Conservation (phyloP, 1,140 invertebrate genomes). For the Ceratina calcarata region DNA sequence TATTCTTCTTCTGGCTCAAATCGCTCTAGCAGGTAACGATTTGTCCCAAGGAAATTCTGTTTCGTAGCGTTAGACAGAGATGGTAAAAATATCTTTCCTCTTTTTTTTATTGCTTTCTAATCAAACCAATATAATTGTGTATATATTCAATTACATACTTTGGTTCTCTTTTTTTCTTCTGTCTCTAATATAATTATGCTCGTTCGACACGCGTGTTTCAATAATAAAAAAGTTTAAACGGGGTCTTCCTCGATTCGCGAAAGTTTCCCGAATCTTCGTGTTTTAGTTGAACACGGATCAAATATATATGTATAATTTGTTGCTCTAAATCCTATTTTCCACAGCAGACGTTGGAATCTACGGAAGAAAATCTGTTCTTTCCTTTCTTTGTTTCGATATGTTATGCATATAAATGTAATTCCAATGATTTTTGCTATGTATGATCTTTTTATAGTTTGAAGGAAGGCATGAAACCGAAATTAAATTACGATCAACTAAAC, state of each 20-base stretch:
- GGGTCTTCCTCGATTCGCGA: conserved; percentile 25
- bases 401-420: conserved; percentile 57
- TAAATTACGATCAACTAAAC: conserved; percentile 27
- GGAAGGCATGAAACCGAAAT: conserved; percentile 63
- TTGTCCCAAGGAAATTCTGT: conserved; percentile 29
- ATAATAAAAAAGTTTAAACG: conserved; percentile 43
- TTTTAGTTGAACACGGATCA: conserved; percentile 50
- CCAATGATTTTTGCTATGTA: conserved; percentile 35
- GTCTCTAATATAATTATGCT: conserved; percentile 26
- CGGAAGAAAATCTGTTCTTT: conserved; percentile 32
- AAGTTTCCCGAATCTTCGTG: conserved; percentile 43
- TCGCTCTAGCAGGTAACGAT: background rate
- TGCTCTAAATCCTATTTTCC: conserved; percentile 56
- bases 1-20: background rate
- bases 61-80: conserved; percentile 25
- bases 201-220: conserved; percentile 21
- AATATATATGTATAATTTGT: conserved; percentile 37
- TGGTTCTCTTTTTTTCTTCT: conserved; percentile 36
- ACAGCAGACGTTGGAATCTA: conserved; percentile 54
- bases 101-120: conserved; percentile 37
- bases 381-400: conserved; percentile 58
- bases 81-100: conserved; percentile 12
- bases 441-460: conserved; percentile 23
- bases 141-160: conserved; percentile 38
- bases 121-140: conserved; percentile 29